These are phyloP conservation scores for Cheilosia urbana DNA, from an alignment of 2,888 invertebrate genomes.

Conservation along the genomic window DNA sequence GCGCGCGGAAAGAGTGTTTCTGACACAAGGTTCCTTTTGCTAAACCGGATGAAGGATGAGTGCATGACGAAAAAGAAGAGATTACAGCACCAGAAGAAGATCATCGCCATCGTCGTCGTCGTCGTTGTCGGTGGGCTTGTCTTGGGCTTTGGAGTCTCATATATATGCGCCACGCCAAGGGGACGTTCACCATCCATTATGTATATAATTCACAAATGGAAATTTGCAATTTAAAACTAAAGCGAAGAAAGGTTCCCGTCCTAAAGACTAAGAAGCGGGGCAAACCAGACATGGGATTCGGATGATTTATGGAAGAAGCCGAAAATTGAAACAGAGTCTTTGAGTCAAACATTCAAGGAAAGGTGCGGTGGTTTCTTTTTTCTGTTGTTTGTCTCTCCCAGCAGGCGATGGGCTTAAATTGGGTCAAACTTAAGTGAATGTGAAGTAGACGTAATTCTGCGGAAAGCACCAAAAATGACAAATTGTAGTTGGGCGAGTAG, in stretches of 20 bases:
- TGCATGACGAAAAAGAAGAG: slow-evolving; percentile 35
- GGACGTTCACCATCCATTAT: slow-evolving; percentile 68
- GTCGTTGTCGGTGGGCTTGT: slow-evolving; percentile 23
- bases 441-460: slow-evolving; percentile 4
- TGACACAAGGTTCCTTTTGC: slow-evolving; percentile 58
- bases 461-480: slow-evolving; percentile 14
- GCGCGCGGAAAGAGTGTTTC: slow-evolving; percentile 51
- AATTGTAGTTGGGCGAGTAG: slow-evolving; percentile 2
- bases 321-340: slow-evolving; percentile 41
- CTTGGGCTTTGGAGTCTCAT: slow-evolving; percentile 8
- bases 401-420: slow-evolving; percentile 14
- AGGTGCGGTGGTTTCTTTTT: slow-evolving; percentile 12
- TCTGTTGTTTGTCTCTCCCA: background rate
- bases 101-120: slow-evolving; percentile 33
- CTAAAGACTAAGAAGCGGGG: background rate
- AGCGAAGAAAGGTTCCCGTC: slow-evolving; percentile 42
- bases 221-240: slow-evolving; percentile 73
- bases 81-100: slow-evolving; percentile 37
- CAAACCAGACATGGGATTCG: slow-evolving; percentile 27
- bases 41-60: slow-evolving; percentile 15
- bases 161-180: slow-evolving; percentile 5
- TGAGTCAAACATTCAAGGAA: slow-evolving; percentile 7
- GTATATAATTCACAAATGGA: slow-evolving; percentile 67
- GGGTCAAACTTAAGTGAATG: slow-evolving; percentile 41
- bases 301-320: slow-evolving; percentile 59